These are phyloP conservation scores for Diachrysia chrysitis DNA, from an alignment of 2,888 invertebrate species.

Conservation along the genomic window DNA sequence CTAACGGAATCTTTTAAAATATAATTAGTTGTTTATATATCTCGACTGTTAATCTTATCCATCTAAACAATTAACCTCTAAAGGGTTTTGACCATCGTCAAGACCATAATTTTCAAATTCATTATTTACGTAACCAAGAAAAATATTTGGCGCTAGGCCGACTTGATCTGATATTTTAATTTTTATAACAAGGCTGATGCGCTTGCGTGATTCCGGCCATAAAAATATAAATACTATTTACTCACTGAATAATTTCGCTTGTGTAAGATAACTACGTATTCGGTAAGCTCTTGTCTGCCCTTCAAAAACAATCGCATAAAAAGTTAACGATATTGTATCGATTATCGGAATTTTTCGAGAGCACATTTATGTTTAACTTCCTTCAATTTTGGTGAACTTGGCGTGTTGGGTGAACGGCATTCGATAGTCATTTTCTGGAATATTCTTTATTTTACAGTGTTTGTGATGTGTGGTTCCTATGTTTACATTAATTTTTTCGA, in stretches of 20 bases:
- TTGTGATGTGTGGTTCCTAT: not conserved
- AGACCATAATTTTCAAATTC: conserved; percentile 20
- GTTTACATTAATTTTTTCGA: too few relatives aligned
- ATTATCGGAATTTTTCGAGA: conserved; percentile 5
- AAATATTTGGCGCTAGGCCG: conserved; percentile 42
- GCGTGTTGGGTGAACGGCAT: not conserved
- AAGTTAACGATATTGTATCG: not conserved
- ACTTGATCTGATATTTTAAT: conserved; percentile 61
- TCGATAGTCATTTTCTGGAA: not conserved
- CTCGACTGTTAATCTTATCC: not conserved
- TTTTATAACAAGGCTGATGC: conserved; percentile 63
- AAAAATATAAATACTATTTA: conserved; percentile 51
- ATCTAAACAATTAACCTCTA: conserved; percentile 7
- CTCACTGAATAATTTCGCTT: conserved; percentile 37
- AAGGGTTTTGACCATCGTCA: conserved; percentile 14
- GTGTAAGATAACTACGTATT: conserved; percentile 29
- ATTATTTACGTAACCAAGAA: conserved; percentile 30
- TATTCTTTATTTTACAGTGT: not conserved
- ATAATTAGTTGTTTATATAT: not conserved
- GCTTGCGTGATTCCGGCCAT: conserved; percentile 65
- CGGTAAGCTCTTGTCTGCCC: conserved; percentile 26
- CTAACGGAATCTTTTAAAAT: not conserved
- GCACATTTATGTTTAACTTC: not conserved
- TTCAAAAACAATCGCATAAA: conserved; percentile 21
- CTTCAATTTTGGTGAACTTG: not conserved